These are phyloP conservation scores for Tetragnatha montana DNA, from an alignment of 2,888 invertebrate genomes.

Conservation along the genomic window DNA sequence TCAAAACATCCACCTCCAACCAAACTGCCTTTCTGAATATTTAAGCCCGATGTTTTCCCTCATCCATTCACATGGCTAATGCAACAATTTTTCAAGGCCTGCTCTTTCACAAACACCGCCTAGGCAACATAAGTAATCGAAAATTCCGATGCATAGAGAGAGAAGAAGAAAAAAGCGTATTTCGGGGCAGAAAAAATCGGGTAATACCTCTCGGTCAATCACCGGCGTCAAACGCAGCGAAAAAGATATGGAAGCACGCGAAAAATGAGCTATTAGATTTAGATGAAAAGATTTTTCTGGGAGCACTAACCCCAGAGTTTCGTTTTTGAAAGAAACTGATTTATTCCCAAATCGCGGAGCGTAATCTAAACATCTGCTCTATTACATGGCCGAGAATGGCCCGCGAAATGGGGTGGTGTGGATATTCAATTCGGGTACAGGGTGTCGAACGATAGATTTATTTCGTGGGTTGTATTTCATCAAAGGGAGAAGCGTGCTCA, in stretches of 20 bases:
- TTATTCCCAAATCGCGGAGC: neutral
- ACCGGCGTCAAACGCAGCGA: constrained; percentile 49
- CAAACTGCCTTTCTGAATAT: no score
- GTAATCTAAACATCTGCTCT: neutral
- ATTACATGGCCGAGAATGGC: constrained; percentile 2
- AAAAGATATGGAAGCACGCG: constrained; percentile 16
- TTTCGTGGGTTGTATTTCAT: neutral
- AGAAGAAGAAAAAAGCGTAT: neutral
- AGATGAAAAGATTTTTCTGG: constrained; percentile 51
- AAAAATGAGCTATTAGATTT: constrained; percentile 62
- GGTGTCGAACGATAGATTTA: neutral
- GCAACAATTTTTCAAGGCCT: neutral
- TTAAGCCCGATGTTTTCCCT: neutral
- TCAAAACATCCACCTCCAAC: no score
- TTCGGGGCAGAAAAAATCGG: constrained; percentile 11
- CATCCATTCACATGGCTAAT: neutral
- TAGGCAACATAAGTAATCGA: constrained; percentile 14
- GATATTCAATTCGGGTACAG: neutral
- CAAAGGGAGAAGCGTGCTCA: neutral
- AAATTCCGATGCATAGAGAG: neutral
- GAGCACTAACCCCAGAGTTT: neutral
- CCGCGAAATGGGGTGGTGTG: neutral
- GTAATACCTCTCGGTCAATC: constrained; percentile 61
- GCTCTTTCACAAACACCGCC: neutral
- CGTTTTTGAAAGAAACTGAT: constrained; percentile 21